phyloP scores from a whole-genome alignment of 1,140 invertebrate species.

The Dendroctonus valens region DNA sequence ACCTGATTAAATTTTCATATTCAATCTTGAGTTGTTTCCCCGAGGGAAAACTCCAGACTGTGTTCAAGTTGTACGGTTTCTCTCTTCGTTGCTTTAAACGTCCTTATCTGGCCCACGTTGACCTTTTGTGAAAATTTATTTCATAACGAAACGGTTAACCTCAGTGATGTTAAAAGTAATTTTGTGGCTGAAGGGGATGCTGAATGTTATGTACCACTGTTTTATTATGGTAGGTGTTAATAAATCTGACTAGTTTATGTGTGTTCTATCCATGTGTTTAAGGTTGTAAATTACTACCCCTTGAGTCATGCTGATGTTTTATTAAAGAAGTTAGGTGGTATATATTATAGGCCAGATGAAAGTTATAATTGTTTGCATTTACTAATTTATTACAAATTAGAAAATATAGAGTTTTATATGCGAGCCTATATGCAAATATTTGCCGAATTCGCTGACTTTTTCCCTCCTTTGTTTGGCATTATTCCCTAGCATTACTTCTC shows the following conservation, averaged over 20 bases:
- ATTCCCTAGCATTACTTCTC: no score
- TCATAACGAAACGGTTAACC: slow-evolving; percentile 24
- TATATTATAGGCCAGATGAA: no score
- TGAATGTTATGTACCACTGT: neutral
- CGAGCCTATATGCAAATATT: no score
- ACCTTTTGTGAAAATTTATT: slow-evolving; percentile 26
- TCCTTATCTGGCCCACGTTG: slow-evolving; percentile 24
- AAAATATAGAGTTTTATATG: no score
- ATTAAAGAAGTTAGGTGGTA: no score
- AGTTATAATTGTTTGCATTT: no score
- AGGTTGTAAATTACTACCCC: no score
- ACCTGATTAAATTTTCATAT: slow-evolving; percentile 67
- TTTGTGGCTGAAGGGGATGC: slow-evolving; percentile 10
- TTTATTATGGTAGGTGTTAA: slow-evolving; percentile 15
- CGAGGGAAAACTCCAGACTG: slow-evolving; percentile 42
- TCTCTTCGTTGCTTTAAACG: slow-evolving; percentile 30
- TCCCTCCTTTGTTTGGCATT: no score
- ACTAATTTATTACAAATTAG: no score
- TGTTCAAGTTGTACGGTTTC: slow-evolving; percentile 37
- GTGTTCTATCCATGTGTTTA: neutral
- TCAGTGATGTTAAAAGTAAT: slow-evolving; percentile 25
- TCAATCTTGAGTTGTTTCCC: slow-evolving; percentile 62
- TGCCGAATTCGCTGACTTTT: no score
- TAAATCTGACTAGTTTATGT: slow-evolving; percentile 12
- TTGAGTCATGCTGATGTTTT: no score